phyloP scores from a whole-genome alignment of 2,113 vertebrate genomes.

The Aepyceros melampus region DNA sequence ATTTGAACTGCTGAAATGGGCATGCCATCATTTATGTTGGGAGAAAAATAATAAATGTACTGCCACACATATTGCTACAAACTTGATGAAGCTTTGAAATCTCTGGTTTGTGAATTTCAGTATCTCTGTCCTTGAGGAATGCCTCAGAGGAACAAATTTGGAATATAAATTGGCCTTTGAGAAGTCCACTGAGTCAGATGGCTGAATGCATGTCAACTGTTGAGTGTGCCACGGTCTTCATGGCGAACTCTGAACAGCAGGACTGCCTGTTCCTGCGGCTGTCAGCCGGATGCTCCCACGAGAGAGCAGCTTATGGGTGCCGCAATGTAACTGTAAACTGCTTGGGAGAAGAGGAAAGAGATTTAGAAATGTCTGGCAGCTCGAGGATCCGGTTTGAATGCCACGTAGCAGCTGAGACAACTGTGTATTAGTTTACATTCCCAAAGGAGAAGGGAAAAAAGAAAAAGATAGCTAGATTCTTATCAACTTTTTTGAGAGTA shows the following conservation, averaged over 20 bases:
- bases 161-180: background rate
- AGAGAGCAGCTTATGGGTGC: slow-evolving; percentile 27
- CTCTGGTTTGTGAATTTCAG: slow-evolving; percentile 44
- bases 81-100: background rate
- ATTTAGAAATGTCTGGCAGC: slow-evolving; percentile 41
- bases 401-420: slow-evolving; percentile 68
- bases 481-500: background rate
- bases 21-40: background rate
- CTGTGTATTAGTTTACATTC: slow-evolving; percentile 47
- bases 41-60: background rate
- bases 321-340: background rate
- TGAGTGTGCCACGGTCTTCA: background rate
- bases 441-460: background rate
- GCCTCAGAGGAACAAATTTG: slow-evolving; percentile 7
- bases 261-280: background rate
- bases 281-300: background rate
- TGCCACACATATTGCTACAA: background rate
- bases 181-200: slow-evolving; percentile 14
- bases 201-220: slow-evolving; percentile 2
- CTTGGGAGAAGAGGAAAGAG: background rate
- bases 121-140: background rate
- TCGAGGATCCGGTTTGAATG: slow-evolving; percentile 44
- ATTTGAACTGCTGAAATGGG: background rate
- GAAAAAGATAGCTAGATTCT: background rate
- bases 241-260: background rate